These are phyloP conservation scores for Mastomys coucha DNA, from an alignment of 2,113 vertebrate species.

Conservation along the genomic window DNA sequence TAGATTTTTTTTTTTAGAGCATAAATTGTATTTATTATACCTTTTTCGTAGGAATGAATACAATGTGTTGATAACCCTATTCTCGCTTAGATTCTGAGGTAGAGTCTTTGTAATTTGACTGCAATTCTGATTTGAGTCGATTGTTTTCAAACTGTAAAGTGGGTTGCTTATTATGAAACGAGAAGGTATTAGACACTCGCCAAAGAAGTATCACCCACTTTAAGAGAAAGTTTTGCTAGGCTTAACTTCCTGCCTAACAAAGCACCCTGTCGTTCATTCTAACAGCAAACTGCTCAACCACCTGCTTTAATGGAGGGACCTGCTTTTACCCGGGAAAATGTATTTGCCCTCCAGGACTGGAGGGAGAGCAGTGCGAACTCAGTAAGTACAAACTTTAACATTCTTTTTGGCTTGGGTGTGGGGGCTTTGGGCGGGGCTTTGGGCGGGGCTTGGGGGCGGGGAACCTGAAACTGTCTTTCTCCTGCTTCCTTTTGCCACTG, in stretches of 20 bases:
- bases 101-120: background rate
- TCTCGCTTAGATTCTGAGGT: background rate
- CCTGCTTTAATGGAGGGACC: slow-evolving; percentile 93
- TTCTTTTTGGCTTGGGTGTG: background rate
- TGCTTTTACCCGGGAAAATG: slow-evolving; percentile 95
- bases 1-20: slow-evolving; percentile 16
- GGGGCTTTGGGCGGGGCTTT: background rate
- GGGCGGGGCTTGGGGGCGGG: no score
- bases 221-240: background rate
- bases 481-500: background rate
- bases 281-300: slow-evolving; percentile 92
- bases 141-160: background rate
- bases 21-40: background rate
- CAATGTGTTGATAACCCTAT: background rate
- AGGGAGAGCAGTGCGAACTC: slow-evolving; percentile 92
- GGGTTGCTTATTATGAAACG: background rate
- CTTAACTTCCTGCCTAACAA: background rate
- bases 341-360: slow-evolving; percentile 91
- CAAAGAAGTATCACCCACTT: background rate
- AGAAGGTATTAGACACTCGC: background rate
- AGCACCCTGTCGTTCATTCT: slow-evolving; percentile 55
- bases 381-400: slow-evolving; percentile 87
- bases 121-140: background rate
- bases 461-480: background rate
- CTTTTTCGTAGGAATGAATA: slow-evolving; percentile 15